Base-by-base conservation (phyloP, 2,888 invertebrate species). In the Tenthredo mesomela region DNA sequence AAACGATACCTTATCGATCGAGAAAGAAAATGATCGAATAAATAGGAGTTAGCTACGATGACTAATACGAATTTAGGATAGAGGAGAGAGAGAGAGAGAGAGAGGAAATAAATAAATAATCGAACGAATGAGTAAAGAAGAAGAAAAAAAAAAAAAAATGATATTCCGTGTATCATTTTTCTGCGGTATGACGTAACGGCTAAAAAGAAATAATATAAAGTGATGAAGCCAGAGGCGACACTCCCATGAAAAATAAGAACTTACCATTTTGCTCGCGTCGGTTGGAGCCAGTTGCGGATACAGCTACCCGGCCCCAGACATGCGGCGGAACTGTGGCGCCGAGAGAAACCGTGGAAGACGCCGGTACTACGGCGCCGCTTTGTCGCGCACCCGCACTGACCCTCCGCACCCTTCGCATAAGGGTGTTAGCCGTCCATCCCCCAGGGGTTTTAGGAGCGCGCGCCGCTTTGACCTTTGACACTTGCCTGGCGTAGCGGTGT, bases 261-360 rank as follows among this genome's bases (percentile, higher is more conserved):
- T 92, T 90, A 92, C 92, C 92, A 92, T 92, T 90, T 89, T 87
- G 87, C 84, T 86, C 85, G 85, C 87, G 87, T 87, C 86, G 87
- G 84, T 85, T 83, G 77, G 78, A 75, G 86, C 86, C 85, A 85
- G 87, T 85, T 85, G 73, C 86, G 61, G 78, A 77, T 85, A 86
- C 87, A 83, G 86, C 87, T 88, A 87, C 87, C 91, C 91, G 91
- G 90, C 87, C 90, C 86, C 87, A 88, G 85, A 88, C 91, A 91
- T 90, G 90, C 89, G 89, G 90, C 89, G 90, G 89, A 89, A 89
- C 89, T 90, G 89, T 91, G 89, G 92, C 91, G 91, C 91, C 89
- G 87, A 85, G 86, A 88, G 75, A 83, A 78, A 67, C 47, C 85
- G 85, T 88, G 91, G 90, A 88, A 88, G 89, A 87, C 88, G 87